phyloP scores from a whole-genome alignment of 1,140 invertebrate species.

The Temnothorax curvispinosus region DNA sequence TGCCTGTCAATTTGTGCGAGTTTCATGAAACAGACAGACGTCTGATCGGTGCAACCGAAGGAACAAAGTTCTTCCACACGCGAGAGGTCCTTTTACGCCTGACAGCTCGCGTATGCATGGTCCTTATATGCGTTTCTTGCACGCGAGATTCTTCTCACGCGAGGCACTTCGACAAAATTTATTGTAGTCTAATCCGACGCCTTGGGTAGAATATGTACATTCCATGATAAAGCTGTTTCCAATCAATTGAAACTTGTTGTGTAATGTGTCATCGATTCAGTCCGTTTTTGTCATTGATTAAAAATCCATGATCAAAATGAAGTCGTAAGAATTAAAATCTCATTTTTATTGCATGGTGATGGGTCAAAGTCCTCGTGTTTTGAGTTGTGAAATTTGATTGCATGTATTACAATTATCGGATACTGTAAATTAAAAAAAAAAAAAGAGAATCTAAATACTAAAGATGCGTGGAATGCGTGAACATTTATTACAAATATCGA shows the following conservation, averaged over 20 bases:
- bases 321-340: constrained; percentile 21
- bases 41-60: background rate
- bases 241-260: constrained; percentile 6
- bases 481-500: constrained; percentile 11
- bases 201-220: background rate
- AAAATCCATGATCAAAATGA: background rate
- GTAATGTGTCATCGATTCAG: background rate
- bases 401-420: background rate
- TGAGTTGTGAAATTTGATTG: background rate
- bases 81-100: constrained; percentile 18
- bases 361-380: background rate
- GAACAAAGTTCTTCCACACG: background rate
- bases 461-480: constrained; percentile 6
- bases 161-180: constrained; percentile 17
- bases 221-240: background rate
- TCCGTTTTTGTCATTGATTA: constrained; percentile 15
- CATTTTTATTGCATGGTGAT: background rate
- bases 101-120: constrained; percentile 9
- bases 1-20: background rate
- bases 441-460: background rate
- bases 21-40: background rate
- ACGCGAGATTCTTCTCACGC: constrained; percentile 38
- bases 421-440: constrained; percentile 23
- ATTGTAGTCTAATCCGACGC: background rate
- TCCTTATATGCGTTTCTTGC: background rate